Conservation (phyloP, 2,797 vertebrate species). For the Notamacropus eugenii region DNA sequence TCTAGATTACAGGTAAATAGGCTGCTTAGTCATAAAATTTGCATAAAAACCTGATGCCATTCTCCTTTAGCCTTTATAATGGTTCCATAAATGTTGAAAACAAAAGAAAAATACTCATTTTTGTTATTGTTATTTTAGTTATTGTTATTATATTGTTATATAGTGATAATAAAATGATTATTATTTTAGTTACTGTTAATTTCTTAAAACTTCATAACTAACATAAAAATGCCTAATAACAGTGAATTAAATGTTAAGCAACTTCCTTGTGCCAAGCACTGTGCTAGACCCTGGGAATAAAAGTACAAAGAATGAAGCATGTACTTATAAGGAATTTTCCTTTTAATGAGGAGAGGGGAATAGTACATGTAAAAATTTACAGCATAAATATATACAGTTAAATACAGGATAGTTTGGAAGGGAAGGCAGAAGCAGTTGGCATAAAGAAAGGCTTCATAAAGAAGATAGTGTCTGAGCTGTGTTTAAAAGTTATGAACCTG, state of each 20-base stretch:
- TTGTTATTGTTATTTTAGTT: conserved; percentile 14
- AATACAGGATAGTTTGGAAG: background rate
- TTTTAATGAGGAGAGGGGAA: background rate
- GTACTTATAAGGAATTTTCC: background rate
- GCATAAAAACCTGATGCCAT: background rate
- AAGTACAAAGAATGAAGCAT: background rate
- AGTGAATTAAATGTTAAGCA: background rate
- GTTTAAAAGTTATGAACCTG: background rate
- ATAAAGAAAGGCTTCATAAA: background rate
- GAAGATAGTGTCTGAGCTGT: background rate
- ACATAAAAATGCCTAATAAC: background rate
- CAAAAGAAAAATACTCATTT: background rate
- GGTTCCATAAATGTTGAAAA: conserved; percentile 22
- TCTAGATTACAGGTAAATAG: background rate
- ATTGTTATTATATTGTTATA: background rate
- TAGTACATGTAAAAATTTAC: background rate
- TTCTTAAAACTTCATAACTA: background rate
- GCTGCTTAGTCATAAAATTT: background rate
- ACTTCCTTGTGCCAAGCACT: background rate
- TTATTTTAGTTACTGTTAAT: conserved; percentile 20
- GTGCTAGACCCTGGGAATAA: background rate
- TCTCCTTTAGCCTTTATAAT: conserved; percentile 23
- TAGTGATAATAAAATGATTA: background rate
- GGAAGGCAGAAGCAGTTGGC: background rate
- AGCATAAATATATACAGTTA: background rate